phyloP scores from a whole-genome alignment of 2,888 invertebrate species.

The Diachrysia chrysitis region DNA sequence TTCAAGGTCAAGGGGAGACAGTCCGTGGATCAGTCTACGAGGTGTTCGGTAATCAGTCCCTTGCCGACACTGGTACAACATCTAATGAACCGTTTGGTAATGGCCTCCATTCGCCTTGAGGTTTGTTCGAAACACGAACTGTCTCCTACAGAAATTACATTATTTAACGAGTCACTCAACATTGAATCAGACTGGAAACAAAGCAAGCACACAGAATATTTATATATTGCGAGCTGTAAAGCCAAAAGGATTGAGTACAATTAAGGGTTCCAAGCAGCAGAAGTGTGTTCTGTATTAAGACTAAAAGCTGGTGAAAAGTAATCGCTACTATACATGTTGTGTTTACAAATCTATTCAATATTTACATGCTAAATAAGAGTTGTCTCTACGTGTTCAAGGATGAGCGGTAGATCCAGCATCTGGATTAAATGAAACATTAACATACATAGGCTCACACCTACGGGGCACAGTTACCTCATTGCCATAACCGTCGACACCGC shows the following conservation, averaged over 20 bases:
- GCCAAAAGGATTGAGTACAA: constrained; percentile 59
- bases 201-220: constrained; percentile 60
- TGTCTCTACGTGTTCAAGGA: constrained; percentile 71
- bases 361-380: constrained; percentile 69
- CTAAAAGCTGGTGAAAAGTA: constrained; percentile 68
- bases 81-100: constrained; percentile 66
- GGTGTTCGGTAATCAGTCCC: constrained; percentile 63
- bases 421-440: constrained; percentile 70
- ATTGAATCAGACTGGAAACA: constrained; percentile 55
- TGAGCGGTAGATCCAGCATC: constrained; percentile 70
- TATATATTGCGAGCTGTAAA: constrained; percentile 62
- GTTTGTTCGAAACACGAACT: constrained; percentile 51
- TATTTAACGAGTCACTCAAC: constrained; percentile 43
- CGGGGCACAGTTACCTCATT: constrained; percentile 93
- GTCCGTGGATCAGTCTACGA: constrained; percentile 64
- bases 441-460: constrained; percentile 83
- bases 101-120: constrained; percentile 61
- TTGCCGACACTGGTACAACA: constrained; percentile 57
- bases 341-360: constrained; percentile 52
- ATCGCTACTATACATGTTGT: constrained; percentile 52
- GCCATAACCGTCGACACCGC: constrained; percentile 98
- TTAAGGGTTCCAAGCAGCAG: constrained; percentile 57
- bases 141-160: constrained; percentile 43
- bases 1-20: constrained; percentile 80
- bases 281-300: constrained; percentile 47